Evolutionary conservation across 2,113 vertebrate species (phyloP).

Genomic region (Nothoprocta perdicaria): DNA sequence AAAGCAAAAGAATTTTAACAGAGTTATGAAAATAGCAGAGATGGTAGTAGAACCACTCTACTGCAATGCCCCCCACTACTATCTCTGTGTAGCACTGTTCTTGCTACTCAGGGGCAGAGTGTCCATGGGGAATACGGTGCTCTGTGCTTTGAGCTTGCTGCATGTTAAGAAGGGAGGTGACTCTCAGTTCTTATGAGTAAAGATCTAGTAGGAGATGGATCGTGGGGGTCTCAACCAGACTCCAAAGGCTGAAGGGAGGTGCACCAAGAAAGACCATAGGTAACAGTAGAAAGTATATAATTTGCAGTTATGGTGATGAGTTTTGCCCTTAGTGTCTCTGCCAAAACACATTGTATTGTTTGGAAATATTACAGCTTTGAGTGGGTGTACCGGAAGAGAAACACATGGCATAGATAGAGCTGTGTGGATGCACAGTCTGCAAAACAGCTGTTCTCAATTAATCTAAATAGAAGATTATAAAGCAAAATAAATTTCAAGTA

Average conservation of each 20-base stretch:
- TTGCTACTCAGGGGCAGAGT: not conserved
- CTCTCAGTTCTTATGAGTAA: not conserved
- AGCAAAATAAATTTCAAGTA: not conserved
- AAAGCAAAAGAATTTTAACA: not conserved
- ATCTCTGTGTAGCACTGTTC: not conserved
- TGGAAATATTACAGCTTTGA: not conserved
- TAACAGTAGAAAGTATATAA: not conserved
- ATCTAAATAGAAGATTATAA: not conserved
- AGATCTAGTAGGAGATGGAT: not conserved
- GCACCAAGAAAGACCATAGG: accelerated
- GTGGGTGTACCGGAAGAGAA: not conserved
- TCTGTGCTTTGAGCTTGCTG: not conserved
- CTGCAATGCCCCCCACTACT: accelerated
- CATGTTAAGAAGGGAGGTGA: not conserved
- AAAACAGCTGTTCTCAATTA: not conserved
- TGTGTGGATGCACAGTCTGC: not conserved
- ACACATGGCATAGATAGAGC: not conserved
- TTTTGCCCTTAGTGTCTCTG: not conserved
- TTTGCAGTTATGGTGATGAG: not conserved
- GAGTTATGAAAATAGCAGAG: not conserved
- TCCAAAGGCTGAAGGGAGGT: not conserved
- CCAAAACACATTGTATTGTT: not conserved
- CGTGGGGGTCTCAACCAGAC: not conserved
- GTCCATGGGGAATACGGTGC: not conserved
- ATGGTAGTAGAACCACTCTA: not conserved